Evolutionary conservation across 2,113 vertebrate genomes (phyloP).

Genomic region (Cephalopholis sonnerati): DNA sequence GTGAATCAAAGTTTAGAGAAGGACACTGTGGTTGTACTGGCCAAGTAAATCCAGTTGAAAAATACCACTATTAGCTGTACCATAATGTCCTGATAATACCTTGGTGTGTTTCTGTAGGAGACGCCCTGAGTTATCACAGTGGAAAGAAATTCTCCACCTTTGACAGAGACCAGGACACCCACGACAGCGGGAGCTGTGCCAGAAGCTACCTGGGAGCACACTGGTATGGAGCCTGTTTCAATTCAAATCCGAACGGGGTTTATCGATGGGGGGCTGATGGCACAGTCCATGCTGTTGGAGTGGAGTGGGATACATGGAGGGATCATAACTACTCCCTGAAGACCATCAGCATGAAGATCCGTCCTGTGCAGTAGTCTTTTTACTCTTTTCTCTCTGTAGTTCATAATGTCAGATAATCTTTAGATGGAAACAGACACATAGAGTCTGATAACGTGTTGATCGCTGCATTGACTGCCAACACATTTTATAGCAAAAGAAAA

Average conservation of each 20-base stretch:
- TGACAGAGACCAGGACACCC: background rate
- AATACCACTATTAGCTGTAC: background rate
- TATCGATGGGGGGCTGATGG: background rate
- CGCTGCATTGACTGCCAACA: no score
- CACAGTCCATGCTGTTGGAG: fast-evolving
- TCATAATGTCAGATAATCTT: no score
- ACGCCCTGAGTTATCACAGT: no score
- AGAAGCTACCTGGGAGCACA: background rate
- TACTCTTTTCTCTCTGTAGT: no score
- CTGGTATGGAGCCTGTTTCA: fast-evolving
- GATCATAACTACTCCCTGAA: slow-evolving; percentile 34
- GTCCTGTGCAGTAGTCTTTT: slow-evolving; percentile 26
- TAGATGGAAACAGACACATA: background rate
- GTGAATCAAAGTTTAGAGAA: no score
- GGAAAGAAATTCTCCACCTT: no score
- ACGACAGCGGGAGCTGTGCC: background rate
- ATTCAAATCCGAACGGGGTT: background rate
- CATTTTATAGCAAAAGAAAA: background rate
- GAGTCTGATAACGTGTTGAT: background rate
- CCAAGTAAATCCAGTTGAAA: no score
- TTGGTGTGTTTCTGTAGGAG: no score
- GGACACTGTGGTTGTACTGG: no score
- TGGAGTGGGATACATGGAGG: fast-evolving
- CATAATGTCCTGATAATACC: background rate
- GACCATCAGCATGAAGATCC: slow-evolving; percentile 52